phyloP scores from a whole-genome alignment of 2,113 vertebrate genomes.

The Petromus typicus region DNA sequence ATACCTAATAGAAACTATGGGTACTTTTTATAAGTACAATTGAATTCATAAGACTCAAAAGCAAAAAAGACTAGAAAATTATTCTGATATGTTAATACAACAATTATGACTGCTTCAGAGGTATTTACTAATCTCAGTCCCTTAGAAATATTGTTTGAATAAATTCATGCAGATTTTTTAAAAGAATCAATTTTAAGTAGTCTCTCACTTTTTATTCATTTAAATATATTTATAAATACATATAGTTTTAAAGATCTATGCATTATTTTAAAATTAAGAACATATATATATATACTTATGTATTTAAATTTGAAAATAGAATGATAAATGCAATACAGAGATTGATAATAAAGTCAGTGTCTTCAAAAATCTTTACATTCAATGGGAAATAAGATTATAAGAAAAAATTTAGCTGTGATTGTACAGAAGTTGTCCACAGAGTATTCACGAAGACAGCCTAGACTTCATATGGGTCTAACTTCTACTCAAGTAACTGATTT shows the following conservation, averaged over 20 bases:
- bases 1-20: not conserved
- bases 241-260: not conserved
- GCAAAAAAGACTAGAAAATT: not conserved
- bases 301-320: not conserved
- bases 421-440: rapidly evolving
- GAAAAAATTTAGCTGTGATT: not conserved
- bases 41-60: not conserved
- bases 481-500: not conserved
- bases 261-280: not conserved
- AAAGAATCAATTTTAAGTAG: not conserved
- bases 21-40: not conserved
- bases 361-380: not conserved
- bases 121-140: not conserved
- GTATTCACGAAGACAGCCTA: not conserved
- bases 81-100: not conserved
- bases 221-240: not conserved
- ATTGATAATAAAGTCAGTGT: not conserved
- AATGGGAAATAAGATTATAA: not conserved
- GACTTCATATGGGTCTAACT: too few relatives aligned
- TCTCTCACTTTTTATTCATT: not conserved
- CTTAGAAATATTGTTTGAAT: not conserved
- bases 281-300: too few relatives aligned
- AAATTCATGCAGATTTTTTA: not conserved
- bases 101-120: not conserved
- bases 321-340: not conserved